Base-by-base conservation (phyloP, 2,113 vertebrate genomes). In the Halcyon senegalensis region DNA sequence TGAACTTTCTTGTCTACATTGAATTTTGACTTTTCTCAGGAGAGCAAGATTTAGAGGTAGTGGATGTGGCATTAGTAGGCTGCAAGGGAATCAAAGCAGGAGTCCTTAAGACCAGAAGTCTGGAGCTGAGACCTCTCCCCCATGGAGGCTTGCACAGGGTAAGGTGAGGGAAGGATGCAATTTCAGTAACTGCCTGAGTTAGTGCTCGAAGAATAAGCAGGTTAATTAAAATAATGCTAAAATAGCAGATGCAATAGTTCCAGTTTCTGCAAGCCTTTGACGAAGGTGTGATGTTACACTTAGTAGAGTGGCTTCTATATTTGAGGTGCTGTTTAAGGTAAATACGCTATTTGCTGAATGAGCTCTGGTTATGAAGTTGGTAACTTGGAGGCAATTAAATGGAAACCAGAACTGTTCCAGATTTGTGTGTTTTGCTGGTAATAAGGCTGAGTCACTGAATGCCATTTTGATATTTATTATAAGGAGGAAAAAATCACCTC, bases 61-160 rank as follows among this genome's bases (percentile, higher is more conserved):
- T 55, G 24, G 72, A 63, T 60, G 64, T 64, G 46, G 13, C 43
- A 18, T 33, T 41, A 19, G 50, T 70, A 60, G 56, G 51, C 64
- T 89, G 37, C 31, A 27, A 58, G 35, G 51, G 78, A 79, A 50
- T 72, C 11, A 51, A 25, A 84, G 37, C 39, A 70, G 43, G 17
- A 56, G 43, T 23, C 75, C 6, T 48, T 48, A 41, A 33, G 86
- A 39, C 11, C 48, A 18, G 30, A 55, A 70, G 46, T 48, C 48
- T 68, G 39, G 76, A 92, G 43, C 62, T 9, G 77, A 76, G 14
- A 53, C 66, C 11, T 91, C 24, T 10, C n/a, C 31, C 62, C 25
- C 4, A 0, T 1, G 0, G 46, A n/a, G 53, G 16, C 13, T 83
- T 58, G 28, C 9, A 4, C 3, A 5, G 58, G 68, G 21, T 80